phyloP scores from a whole-genome alignment of 2,797 vertebrate species.

The Semotilus atromaculatus region DNA sequence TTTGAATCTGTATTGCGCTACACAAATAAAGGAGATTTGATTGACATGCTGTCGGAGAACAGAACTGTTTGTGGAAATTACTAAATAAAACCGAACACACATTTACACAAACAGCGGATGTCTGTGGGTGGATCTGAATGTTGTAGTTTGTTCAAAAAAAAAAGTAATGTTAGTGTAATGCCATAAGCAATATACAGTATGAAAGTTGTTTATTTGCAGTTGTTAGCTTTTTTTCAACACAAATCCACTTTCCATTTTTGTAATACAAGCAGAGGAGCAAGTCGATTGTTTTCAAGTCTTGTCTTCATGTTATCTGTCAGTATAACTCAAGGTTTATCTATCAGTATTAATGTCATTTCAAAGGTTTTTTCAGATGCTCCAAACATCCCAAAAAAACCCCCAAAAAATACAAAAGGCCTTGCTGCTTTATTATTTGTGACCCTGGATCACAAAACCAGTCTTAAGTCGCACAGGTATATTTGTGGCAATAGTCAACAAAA shows the following conservation, averaged over 20 bases:
- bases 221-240: not conserved
- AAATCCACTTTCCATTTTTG: not conserved
- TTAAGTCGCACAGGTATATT: too few relatives aligned
- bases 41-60: not conserved
- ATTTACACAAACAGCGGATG: not conserved
- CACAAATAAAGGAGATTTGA: not conserved
- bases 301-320: too few relatives aligned
- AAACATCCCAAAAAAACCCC: too few relatives aligned
- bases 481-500: too few relatives aligned
- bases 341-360: too few relatives aligned
- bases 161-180: not conserved
- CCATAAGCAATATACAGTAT: not conserved
- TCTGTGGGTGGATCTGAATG: not conserved
- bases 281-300: not conserved
- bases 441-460: too few relatives aligned
- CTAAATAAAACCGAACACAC: not conserved
- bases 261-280: not conserved
- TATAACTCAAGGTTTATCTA: too few relatives aligned
- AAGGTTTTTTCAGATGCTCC: too few relatives aligned
- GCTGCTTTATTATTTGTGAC: too few relatives aligned
- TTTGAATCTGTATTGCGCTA: not conserved
- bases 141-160: not conserved
- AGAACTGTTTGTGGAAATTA: not conserved
- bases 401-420: too few relatives aligned
- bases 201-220: not conserved